A percentile compares a stretch with the other conserved stretches of the same genome.
Conservation (phyloP, 2,797 vertebrate genomes). For the Odontamblyopus lacepedii region DNA sequence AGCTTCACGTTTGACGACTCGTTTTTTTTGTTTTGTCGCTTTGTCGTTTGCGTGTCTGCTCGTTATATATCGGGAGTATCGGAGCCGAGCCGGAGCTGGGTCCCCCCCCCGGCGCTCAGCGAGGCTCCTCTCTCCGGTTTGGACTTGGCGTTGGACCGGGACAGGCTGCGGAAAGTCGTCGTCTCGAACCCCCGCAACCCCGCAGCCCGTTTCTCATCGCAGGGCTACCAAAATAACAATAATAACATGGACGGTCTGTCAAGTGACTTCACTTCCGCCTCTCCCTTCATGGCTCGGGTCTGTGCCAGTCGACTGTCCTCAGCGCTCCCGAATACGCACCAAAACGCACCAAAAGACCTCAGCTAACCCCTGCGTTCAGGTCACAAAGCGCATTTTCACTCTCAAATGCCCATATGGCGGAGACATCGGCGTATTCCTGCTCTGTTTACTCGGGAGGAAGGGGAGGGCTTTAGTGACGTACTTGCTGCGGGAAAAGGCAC, state of each 20-base stretch:
- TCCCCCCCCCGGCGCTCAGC: constrained; percentile 66
- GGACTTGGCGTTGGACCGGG: constrained; percentile 47
- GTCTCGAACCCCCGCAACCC: constrained; percentile 65
- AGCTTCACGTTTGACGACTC: constrained; percentile 51
- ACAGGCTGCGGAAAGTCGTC: constrained; percentile 58
- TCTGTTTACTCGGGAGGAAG: constrained; percentile 61
- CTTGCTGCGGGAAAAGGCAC: constrained; percentile 79
- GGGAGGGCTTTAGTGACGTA: constrained; percentile 72
- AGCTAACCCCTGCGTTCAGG: not conserved
- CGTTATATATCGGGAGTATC: constrained; percentile 25
- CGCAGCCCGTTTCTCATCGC: constrained; percentile 77
- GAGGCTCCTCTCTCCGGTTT: constrained; percentile 69
- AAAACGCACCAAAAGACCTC: constrained; percentile 1
- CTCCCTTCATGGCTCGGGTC: constrained; percentile 71
- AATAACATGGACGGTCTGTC: constrained; percentile 86
- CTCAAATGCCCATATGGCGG: constrained; percentile 15
- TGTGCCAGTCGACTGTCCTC: constrained; percentile 50
- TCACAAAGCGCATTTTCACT: not conserved
- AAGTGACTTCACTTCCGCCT: constrained; percentile 86
- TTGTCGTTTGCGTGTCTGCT: constrained; percentile 18
- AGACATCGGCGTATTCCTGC: constrained; percentile 41
- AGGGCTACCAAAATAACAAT: constrained; percentile 83
- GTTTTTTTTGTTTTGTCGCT: constrained; percentile 69
- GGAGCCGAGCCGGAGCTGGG: constrained; percentile 66
- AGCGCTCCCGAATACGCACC: constrained; percentile 3